Percentiles rank a stretch among this genome's conserved stretches.
These are phyloP conservation scores for Prorops nasuta DNA, from an alignment of 1,140 invertebrate species.

Conservation along the genomic window DNA sequence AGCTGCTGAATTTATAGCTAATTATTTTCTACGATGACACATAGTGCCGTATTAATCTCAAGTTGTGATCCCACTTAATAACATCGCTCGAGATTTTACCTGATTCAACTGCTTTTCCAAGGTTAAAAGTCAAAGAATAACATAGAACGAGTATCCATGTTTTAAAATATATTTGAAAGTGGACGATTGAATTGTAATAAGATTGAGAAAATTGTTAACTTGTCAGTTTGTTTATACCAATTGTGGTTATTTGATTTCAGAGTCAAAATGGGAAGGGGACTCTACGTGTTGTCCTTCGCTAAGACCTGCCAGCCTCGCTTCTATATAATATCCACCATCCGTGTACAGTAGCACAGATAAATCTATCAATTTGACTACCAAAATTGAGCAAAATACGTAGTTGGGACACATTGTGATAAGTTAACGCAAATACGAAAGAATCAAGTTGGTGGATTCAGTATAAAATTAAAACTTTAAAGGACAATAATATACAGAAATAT, in stretches of 20 bases:
- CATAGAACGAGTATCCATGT: no score
- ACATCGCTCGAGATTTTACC: no score
- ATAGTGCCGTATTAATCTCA: no score
- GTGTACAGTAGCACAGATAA: no score
- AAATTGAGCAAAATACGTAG: conserved; percentile 30
- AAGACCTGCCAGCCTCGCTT: conserved; percentile 54
- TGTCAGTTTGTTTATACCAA: conserved; percentile 4
- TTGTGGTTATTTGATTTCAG: conserved; percentile 31
- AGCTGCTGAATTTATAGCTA: no score
- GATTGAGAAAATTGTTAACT: no score
- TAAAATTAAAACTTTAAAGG: conserved; percentile 27
- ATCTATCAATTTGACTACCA: conserved; percentile 27
- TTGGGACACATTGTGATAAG: conserved; percentile 15
- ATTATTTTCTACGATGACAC: no score
- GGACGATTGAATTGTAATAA: no score
- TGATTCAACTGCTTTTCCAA: no score
- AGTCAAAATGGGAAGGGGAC: conserved; percentile 57
- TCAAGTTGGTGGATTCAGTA: conserved; percentile 27
- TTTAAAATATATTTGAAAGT: no score
- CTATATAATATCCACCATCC: conserved; percentile 43
- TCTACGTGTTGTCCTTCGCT: conserved; percentile 51
- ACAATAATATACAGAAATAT: conserved; percentile 34
- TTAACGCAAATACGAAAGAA: conserved; percentile 18
- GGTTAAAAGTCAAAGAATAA: no score
- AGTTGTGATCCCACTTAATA: no score